phyloP scores from a whole-genome alignment of 2,888 invertebrate genomes.

The Apodemia zela region DNA sequence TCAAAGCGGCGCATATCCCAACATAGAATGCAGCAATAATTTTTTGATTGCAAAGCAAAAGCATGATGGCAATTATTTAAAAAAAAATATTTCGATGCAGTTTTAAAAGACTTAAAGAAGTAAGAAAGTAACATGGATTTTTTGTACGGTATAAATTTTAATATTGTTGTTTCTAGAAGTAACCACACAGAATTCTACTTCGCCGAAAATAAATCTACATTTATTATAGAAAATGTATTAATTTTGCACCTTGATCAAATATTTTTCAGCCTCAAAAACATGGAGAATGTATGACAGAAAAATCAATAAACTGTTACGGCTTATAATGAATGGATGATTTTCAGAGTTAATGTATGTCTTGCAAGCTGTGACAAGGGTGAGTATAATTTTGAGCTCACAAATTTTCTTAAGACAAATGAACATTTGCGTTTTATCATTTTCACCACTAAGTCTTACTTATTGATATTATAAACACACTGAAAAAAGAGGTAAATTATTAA shows the following conservation, averaged over 20 bases:
- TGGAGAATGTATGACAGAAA: constrained; percentile 14
- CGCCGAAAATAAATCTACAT: constrained; percentile 64
- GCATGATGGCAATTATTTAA: neutral
- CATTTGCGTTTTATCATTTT: neutral
- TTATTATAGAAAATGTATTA: constrained; percentile 52
- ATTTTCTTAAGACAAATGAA: neutral
- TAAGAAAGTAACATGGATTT: neutral
- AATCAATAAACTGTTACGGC: constrained; percentile 21
- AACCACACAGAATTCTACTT: constrained; percentile 39
- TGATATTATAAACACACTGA: too few species aligned
- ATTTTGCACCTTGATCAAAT: constrained; percentile 38
- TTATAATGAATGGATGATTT: constrained; percentile 46
- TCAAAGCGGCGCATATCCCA: neutral
- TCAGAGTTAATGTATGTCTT: constrained; percentile 40
- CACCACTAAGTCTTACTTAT: too few species aligned
- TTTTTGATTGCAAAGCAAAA: neutral
- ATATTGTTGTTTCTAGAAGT: constrained; percentile 40
- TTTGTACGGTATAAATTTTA: constrained; percentile 18
- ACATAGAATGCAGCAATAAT: constrained; percentile 3
- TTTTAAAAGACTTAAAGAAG: neutral
- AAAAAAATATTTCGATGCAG: neutral
- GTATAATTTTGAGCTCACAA: constrained; percentile 22
- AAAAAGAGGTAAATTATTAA: too few species aligned
- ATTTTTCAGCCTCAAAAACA: neutral
- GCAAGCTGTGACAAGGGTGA: constrained; percentile 32